These are phyloP conservation scores for Macaria liturata DNA, from an alignment of 2,888 invertebrate species.

Conservation along the genomic window DNA sequence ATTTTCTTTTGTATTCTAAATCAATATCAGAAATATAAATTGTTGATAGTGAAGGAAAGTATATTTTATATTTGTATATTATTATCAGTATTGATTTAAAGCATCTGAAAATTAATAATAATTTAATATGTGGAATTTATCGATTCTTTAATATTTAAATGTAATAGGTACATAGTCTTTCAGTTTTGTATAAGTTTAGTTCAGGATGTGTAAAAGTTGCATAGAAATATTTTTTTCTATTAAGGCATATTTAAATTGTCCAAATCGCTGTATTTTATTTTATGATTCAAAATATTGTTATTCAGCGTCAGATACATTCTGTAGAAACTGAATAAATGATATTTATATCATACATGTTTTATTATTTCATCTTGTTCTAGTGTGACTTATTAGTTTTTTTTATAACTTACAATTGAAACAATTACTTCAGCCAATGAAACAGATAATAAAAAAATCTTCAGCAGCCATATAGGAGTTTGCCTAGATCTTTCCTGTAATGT, in stretches of 20 bases:
- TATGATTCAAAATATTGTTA: constrained; percentile 26
- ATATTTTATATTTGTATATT: constrained; percentile 62
- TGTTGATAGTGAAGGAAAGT: constrained; percentile 65
- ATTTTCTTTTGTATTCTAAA: constrained; percentile 60
- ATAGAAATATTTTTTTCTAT: constrained; percentile 10
- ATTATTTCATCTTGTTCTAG: constrained; percentile 21
- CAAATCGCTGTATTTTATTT: constrained; percentile 25
- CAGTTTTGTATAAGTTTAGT: constrained; percentile 17
- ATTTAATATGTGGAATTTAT: constrained; percentile 18
- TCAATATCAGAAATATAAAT: constrained; percentile 67
- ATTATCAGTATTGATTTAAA: constrained; percentile 42
- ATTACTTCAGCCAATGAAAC: no score
- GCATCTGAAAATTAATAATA: constrained; percentile 28
- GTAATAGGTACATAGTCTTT: constrained; percentile 18
- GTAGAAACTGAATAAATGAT: constrained; percentile 70
- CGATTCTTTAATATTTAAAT: constrained; percentile 18
- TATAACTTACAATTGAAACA: no score
- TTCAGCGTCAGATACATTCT: constrained; percentile 60
- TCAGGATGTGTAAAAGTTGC: constrained; percentile 5
- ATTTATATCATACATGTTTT: constrained; percentile 62
- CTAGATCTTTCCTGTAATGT: no score
- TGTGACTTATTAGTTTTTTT: no score
- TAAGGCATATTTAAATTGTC: constrained; percentile 12
- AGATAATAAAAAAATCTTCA: no score
- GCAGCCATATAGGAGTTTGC: no score